Conservation (phyloP, 2,888 invertebrate genomes). For the Cotesia congregata region DNA sequence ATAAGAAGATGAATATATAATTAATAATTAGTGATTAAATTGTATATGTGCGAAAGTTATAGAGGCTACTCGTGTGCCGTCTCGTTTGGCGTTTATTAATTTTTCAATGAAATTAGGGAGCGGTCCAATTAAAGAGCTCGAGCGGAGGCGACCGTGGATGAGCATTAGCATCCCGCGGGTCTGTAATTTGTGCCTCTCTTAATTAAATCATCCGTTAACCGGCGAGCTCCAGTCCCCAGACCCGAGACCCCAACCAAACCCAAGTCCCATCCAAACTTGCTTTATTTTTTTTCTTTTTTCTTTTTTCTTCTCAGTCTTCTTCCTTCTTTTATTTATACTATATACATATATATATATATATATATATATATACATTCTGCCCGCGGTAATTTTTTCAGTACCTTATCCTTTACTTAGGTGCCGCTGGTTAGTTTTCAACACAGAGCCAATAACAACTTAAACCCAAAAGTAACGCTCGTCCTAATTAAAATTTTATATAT, state of each 20-base stretch:
- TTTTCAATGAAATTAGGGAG: constrained; percentile 63
- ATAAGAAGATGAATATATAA: background rate
- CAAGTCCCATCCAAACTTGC: constrained; percentile 54
- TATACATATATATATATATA: constrained; percentile 42
- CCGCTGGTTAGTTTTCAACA: background rate
- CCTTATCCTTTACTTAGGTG: constrained; percentile 5
- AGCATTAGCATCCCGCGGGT: constrained; percentile 69
- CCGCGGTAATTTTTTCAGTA: constrained; percentile 21
- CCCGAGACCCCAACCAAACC: constrained; percentile 43
- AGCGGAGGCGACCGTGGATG: constrained; percentile 63
- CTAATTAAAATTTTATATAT: no score
- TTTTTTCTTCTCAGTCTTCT: constrained; percentile 40
- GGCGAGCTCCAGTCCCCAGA: constrained; percentile 16
- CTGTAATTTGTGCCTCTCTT: constrained; percentile 71
- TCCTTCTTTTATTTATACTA: constrained; percentile 30
- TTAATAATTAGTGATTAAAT: constrained; percentile 5
- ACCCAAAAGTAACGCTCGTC: background rate
- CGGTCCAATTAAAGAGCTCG: constrained; percentile 67
- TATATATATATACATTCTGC: constrained; percentile 25
- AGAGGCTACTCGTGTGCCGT: constrained; percentile 30
- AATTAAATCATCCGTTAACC: constrained; percentile 71
- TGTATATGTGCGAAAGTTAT: constrained; percentile 30
- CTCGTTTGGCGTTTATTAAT: constrained; percentile 55
- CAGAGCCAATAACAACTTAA: background rate
- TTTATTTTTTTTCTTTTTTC: constrained; percentile 43